Evolutionary conservation across 2,113 vertebrate species (phyloP).

Genomic region (Misgurnus mizolepis): DNA sequence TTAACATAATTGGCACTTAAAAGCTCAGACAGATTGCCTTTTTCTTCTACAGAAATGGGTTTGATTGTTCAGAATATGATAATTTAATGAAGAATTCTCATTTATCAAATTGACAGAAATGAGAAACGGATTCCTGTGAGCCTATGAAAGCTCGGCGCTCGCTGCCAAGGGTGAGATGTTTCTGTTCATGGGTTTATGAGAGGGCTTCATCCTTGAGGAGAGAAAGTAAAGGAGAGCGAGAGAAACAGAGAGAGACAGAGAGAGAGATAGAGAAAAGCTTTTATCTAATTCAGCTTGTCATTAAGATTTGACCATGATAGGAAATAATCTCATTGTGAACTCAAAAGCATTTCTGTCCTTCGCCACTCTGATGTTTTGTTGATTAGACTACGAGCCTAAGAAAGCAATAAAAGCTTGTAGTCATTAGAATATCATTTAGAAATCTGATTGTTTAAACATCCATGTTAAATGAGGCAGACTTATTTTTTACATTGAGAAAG

Average conservation of each 20-base stretch:
- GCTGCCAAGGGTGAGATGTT: constrained; percentile 62
- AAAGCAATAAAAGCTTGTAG: not conserved
- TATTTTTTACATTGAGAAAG: constrained; percentile 2
- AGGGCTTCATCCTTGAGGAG: constrained; percentile 39
- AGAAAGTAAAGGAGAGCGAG: too few relatives aligned
- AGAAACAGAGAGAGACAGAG: not conserved
- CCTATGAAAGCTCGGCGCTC: constrained; percentile 51
- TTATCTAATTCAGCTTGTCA: constrained; percentile 34
- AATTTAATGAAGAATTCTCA: constrained; percentile 63
- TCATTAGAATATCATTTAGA: constrained; percentile 30
- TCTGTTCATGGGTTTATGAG: constrained; percentile 49
- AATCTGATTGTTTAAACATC: not conserved
- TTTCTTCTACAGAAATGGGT: constrained; percentile 61
- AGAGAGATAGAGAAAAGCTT: constrained; percentile 17
- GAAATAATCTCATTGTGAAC: constrained; percentile 7
- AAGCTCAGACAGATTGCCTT: constrained; percentile 63
- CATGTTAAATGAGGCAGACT: constrained; percentile 4
- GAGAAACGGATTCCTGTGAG: constrained; percentile 58
- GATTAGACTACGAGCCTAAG: not conserved
- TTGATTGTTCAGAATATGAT: constrained; percentile 71
- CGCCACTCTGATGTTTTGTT: not conserved
- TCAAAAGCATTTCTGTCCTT: constrained; percentile 15
- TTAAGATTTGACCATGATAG: constrained; percentile 19
- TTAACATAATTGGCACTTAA: constrained; percentile 64
- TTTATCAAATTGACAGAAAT: constrained; percentile 72